Conservation (phyloP, 2,888 invertebrate species). For the Himalopsyche japonica region DNA sequence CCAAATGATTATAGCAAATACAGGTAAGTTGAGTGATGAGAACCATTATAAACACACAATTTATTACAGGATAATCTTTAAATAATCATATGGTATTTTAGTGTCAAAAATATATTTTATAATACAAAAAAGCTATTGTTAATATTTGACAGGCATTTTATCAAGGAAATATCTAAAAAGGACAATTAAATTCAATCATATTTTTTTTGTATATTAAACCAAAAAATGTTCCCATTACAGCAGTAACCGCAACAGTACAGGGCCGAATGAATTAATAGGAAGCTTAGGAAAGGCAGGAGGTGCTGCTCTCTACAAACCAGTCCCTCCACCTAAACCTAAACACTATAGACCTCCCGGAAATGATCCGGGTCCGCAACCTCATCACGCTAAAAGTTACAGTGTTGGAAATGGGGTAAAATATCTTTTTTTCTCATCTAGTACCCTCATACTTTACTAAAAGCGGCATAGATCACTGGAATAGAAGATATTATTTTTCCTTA, state of each 20-base stretch:
- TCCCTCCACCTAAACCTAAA: slow-evolving; percentile 91
- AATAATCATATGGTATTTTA: too few relatives aligned
- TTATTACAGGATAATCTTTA: too few relatives aligned
- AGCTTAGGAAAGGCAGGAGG: slow-evolving; percentile 46
- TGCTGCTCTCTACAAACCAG: slow-evolving; percentile 73
- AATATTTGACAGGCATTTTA: too few relatives aligned
- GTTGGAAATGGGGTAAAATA: slow-evolving; percentile 54
- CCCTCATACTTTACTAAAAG: too few relatives aligned
- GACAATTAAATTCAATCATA: too few relatives aligned
- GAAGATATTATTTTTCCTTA: too few relatives aligned
- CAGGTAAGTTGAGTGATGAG: slow-evolving; percentile 17
- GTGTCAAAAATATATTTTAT: too few relatives aligned
- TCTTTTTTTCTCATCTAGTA: too few relatives aligned
- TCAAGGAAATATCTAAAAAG: too few relatives aligned
- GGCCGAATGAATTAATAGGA: slow-evolving; percentile 42
- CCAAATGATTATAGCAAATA: slow-evolving; percentile 38
- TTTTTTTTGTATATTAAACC: background rate
- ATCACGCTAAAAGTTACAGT: slow-evolving; percentile 57
- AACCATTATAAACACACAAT: too few relatives aligned
- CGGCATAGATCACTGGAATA: too few relatives aligned
- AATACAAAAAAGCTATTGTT: too few relatives aligned
- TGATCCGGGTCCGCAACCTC: slow-evolving; percentile 48
- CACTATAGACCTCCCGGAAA: slow-evolving; percentile 79
- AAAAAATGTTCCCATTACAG: slow-evolving; percentile 12
- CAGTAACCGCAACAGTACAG: slow-evolving; percentile 46